Percentiles rank a stretch among this genome's conserved stretches.
Evolutionary conservation across 1,140 invertebrate genomes (phyloP).

Genomic region (Galleria mellonella): DNA sequence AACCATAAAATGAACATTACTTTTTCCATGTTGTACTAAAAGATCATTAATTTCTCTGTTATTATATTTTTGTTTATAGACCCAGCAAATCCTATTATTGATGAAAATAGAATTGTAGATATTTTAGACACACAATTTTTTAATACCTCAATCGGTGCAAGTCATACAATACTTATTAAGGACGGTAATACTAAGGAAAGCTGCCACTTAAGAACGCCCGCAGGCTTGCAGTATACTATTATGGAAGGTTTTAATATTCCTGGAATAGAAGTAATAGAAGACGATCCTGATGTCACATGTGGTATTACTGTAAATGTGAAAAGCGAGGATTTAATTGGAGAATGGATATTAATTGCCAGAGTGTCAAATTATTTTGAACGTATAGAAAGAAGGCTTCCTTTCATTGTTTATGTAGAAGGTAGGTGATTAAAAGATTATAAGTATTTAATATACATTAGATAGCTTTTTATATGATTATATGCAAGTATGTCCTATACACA

Average conservation of each 20-base stretch:
- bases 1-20: too few species aligned
- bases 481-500: too few species aligned
- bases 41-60: too few species aligned
- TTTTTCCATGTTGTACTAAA: too few species aligned
- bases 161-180: neutral
- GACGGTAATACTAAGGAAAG: neutral
- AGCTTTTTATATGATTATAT: too few species aligned
- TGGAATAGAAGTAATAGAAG: slow-evolving; percentile 2
- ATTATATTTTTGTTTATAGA: slow-evolving; percentile 7
- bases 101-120: neutral
- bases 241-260: slow-evolving; percentile 8
- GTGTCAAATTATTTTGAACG: neutral
- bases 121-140: neutral
- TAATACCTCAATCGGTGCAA: neutral
- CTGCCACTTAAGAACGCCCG: slow-evolving; percentile 9
- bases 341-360: slow-evolving; percentile 10
- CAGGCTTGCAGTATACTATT: slow-evolving; percentile 6
- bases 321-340: slow-evolving; percentile 6
- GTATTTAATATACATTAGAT: too few species aligned
- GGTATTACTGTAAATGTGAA: slow-evolving; percentile 1
- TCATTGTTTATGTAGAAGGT: neutral
- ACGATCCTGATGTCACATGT: neutral
- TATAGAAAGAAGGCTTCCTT: neutral
- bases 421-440: neutral
- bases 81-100: slow-evolving; percentile 1